Percentiles rank a stretch among this genome's conserved stretches.
These are phyloP conservation scores for Stenichneumon culpator DNA, from an alignment of 2,888 invertebrate species.

Conservation along the genomic window DNA sequence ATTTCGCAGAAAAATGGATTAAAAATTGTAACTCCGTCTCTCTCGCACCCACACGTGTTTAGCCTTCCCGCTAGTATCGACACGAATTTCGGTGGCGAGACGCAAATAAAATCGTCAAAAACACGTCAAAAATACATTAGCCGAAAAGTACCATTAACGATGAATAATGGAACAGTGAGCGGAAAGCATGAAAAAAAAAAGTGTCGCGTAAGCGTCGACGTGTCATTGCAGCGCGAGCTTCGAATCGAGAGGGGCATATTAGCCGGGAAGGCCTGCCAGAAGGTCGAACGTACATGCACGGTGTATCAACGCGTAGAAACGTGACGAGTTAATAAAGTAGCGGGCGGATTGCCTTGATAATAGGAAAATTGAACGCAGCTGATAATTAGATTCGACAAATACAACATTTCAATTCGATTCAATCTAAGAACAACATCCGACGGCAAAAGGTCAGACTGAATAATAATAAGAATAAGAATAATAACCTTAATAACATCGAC, in stretches of 20 bases:
- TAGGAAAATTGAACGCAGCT: neutral
- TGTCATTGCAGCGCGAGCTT: slow-evolving; percentile 36
- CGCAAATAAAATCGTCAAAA: neutral
- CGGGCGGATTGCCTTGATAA: neutral
- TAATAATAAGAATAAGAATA: neutral
- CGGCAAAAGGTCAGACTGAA: neutral
- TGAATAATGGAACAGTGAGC: slow-evolving; percentile 28
- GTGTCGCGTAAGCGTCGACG: slow-evolving; percentile 39
- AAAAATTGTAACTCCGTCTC: no score
- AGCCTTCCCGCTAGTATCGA: no score
- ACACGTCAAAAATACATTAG: neutral
- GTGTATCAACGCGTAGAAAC: slow-evolving; percentile 36
- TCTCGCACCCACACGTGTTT: no score
- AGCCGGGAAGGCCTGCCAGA: slow-evolving; percentile 19
- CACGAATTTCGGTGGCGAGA: neutral
- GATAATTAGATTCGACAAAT: neutral
- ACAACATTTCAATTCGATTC: neutral
- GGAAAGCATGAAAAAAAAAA: neutral
- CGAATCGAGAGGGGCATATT: slow-evolving; percentile 27
- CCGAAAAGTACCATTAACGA: slow-evolving; percentile 14
- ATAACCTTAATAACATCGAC: no score
- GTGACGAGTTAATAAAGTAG: slow-evolving; percentile 44
- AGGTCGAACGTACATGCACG: slow-evolving; percentile 37
- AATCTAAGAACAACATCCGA: neutral
- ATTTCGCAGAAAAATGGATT: no score